Evolutionary conservation across 2,888 invertebrate genomes (phyloP), one percentile per base, ranked within the genome.

Genomic region (Platycheirus albimanus): DNA sequence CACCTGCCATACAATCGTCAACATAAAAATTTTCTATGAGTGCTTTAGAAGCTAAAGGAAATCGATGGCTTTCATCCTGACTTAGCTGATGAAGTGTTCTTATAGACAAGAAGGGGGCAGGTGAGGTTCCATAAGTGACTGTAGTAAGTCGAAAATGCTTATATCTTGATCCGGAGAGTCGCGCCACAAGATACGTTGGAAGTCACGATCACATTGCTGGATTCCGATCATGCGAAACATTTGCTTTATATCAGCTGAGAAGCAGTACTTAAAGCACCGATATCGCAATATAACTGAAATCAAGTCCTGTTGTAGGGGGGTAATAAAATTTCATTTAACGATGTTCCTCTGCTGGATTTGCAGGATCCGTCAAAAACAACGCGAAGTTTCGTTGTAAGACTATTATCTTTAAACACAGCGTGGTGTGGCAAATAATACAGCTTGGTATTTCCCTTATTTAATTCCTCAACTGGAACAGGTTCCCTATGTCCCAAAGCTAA

Each of bases 221-320:
- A 58, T 28, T 58, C 28, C 43, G 1, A 43, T 45, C 45, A 61
- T 61, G 13, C 61, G 24, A 61, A 61, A 43, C 45, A 66, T 66
- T 15, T 52, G 51, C 51, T 52, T 52, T 52, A 67, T 43, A 41
- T 61, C 61, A 28, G 45, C 10, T 33, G 61, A 43, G 17, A 61
- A 61, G 17, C 61, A 61, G 43, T 61, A 52, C 24, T 52, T 30
- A 19, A 67, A 41, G 13, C 41, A 52, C n/a, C 43, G 20, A 30
- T 43, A 43, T 3, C 67, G 67, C n/a, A 67, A 41, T 43, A 67
- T 41, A 13, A 52, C 67, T 28, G 67, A 5, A 52, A 11, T 43
- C 19, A 67, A 43, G 15, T 67, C 52, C 10, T 41, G 24, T 67
- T 67, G 67, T 52, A 54, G 28, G 24, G 67, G 41, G 67, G 28